phyloP scores from a whole-genome alignment of 1,140 invertebrate genomes.

The Dendrolimus kikuchii region DNA sequence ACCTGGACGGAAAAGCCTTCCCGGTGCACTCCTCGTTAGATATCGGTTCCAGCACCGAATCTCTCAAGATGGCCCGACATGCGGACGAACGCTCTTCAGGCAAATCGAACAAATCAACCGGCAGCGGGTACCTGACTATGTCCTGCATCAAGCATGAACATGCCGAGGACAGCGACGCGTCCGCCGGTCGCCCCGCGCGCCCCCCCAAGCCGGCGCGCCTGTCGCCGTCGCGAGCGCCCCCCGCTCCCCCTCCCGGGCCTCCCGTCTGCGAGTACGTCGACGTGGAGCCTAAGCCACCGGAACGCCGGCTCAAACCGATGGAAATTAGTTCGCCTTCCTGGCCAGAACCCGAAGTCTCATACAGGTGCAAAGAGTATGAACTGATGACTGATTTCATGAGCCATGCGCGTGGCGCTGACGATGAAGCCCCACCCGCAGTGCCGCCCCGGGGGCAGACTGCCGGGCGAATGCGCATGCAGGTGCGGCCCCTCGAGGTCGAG shows the following conservation, averaged over 20 bases:
- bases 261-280: conserved; percentile 53
- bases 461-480: too few species aligned
- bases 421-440: conserved; percentile 56
- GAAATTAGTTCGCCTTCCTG: conserved; percentile 16
- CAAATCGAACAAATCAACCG: conserved; percentile 48
- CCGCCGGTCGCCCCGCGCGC: conserved; percentile 37
- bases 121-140: conserved; percentile 64
- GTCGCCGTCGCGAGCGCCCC: conserved; percentile 31
- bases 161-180: conserved; percentile 53
- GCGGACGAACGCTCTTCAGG: conserved; percentile 55
- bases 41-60: conserved; percentile 58
- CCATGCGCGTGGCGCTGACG: conserved; percentile 31
- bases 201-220: conserved; percentile 53
- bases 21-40: conserved; percentile 40
- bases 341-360: conserved; percentile 20
- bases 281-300: conserved; percentile 35
- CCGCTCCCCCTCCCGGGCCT: conserved; percentile 14
- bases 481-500: conserved; percentile 5
- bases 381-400: conserved; percentile 63
- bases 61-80: conserved; percentile 43
- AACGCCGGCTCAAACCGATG: conserved; percentile 26
- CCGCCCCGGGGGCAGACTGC: conserved; percentile 43
- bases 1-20: conserved; percentile 42
- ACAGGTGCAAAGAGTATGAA: conserved; percentile 60
- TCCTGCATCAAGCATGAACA: conserved; percentile 55